Conservation (phyloP, 2,113 vertebrate species). For the Bujurquina vittata region DNA sequence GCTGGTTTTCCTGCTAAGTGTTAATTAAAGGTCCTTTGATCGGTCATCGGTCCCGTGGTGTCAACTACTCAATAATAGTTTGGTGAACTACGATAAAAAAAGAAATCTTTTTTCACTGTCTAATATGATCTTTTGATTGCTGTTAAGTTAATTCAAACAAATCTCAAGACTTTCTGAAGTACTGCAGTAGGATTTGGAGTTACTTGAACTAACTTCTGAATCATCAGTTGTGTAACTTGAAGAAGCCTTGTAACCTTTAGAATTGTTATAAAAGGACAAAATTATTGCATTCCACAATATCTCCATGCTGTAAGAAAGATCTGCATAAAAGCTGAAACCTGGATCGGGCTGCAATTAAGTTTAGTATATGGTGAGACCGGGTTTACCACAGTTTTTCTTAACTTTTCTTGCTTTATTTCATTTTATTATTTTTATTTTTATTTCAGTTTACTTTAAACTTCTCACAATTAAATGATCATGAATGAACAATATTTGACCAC, state of each 20-base stretch:
- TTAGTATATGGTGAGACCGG: neutral
- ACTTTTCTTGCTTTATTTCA: too few species aligned
- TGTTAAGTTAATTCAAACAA: neutral
- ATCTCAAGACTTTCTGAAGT: neutral
- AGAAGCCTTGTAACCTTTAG: neutral
- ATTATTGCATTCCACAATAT: neutral
- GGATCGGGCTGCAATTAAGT: neutral
- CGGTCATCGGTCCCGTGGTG: neutral
- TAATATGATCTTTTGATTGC: neutral
- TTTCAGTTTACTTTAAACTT: too few species aligned
- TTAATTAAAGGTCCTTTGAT: neutral
- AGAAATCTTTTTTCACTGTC: too few species aligned
- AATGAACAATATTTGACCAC: too few species aligned
- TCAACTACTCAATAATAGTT: neutral
- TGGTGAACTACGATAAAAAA: neutral
- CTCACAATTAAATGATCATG: too few species aligned
- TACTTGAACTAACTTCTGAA: neutral
- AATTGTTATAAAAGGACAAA: slow-evolving; percentile 2
- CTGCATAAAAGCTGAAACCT: neutral
- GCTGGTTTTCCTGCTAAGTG: neutral
- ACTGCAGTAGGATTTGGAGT: neutral
- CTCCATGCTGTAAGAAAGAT: neutral
- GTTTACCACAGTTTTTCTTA: too few species aligned
- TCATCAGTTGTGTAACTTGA: neutral
- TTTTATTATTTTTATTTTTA: too few species aligned